Base-by-base conservation (phyloP, 2,888 invertebrate genomes). In the Ditylenchus weischeri region DNA sequence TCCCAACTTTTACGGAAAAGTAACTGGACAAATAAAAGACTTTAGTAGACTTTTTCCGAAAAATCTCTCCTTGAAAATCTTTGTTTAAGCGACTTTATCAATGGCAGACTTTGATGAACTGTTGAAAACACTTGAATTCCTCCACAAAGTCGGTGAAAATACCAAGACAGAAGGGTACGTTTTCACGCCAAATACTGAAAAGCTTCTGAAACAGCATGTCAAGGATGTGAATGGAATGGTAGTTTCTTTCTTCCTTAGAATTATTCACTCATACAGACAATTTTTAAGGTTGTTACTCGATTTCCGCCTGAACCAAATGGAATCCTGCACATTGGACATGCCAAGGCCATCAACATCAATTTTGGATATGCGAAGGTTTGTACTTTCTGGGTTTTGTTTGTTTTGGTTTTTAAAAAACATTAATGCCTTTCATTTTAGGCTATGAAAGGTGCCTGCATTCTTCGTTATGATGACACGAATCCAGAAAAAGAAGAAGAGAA, bases 241-340 rank as follows among this genome's bases (percentile, higher is more conserved):
- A 18, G 49, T 23, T 43, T 13, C 19, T 8, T 65, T 65, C n/a
- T 21, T 43, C 1, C 47, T 11, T 36, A 6, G 19, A 19, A 5
- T n/a, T n/a, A n/a, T 54, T 19, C n/a, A 29, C 13, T 35, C 13
- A 59, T 43, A 54, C 11, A 54, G 7, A 0, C 7, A 8, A 58
- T 15, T 51, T 70, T 66, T 47, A 76, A 88, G 87, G 89, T 93
- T 0, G 87, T 90, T 60, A 95, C 96, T 0, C 88, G 98, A 77
- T 99, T 99, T 85, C 98, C 98, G 11, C 98, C 98, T 0, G 98
- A 99, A 84, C 98, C 98, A 0, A 99, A 99, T 86, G 98, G 98
- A 38, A 94, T 99, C 84, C 87, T 99, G 18, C 98, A 99, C 81
- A 94, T 99, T 76, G 98, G 98, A 0, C 98, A 99, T 86, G 98